Evolutionary conservation across 2,797 vertebrate species (phyloP).

Genomic region (Ambastaia sidthimunki): DNA sequence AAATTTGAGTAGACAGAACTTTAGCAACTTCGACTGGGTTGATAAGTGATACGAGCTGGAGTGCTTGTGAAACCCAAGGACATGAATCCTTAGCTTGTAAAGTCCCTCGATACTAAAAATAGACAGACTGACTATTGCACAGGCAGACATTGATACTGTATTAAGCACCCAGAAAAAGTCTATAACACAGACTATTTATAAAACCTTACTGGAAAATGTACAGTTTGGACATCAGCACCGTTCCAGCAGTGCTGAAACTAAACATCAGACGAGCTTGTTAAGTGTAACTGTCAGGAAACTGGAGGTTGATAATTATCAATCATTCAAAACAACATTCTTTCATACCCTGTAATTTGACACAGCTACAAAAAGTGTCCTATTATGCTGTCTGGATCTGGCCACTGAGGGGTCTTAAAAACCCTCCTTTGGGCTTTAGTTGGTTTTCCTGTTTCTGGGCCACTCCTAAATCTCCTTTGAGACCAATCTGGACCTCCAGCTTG

Average conservation of each 20-base stretch:
- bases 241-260: slow-evolving; percentile 76
- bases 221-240: slow-evolving; percentile 68
- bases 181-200: slow-evolving; percentile 50
- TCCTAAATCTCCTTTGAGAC: slow-evolving; percentile 56
- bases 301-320: slow-evolving; percentile 12
- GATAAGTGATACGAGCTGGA: slow-evolving; percentile 62
- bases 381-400: slow-evolving; percentile 25
- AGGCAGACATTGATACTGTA: slow-evolving; percentile 72
- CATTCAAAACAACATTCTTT: slow-evolving; percentile 8
- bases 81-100: slow-evolving; percentile 52
- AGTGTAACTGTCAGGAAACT: slow-evolving; percentile 23
- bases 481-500: slow-evolving; percentile 60
- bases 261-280: slow-evolving; percentile 58
- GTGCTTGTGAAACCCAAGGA: slow-evolving; percentile 66
- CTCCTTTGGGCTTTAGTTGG: slow-evolving; percentile 22
- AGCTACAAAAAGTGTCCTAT: neutral
- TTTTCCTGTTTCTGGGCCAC: slow-evolving; percentile 51
- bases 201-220: slow-evolving; percentile 50
- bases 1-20: slow-evolving; percentile 26
- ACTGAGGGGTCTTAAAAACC: slow-evolving; percentile 28
- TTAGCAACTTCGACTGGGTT: slow-evolving; percentile 4
- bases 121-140: slow-evolving; percentile 79
- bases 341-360: slow-evolving; percentile 40
- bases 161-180: slow-evolving; percentile 65
- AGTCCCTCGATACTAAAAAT: slow-evolving; percentile 62